Conservation (phyloP, 2,888 invertebrate genomes). For the Cephus rjabovi region DNA sequence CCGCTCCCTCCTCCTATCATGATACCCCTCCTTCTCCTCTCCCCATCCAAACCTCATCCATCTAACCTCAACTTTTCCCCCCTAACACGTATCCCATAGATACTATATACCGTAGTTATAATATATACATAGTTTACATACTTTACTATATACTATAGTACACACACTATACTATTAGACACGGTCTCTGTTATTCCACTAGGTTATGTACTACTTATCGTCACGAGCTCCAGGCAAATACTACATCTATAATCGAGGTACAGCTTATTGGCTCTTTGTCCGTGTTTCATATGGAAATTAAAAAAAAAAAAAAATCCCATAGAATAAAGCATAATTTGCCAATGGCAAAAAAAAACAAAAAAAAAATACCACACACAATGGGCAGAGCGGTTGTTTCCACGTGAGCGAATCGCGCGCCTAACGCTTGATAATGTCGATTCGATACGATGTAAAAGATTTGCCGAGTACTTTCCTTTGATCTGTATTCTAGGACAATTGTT, state of each 20-base stretch:
- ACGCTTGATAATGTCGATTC: no score
- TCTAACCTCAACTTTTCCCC: conserved; percentile 12
- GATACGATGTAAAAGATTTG: neutral
- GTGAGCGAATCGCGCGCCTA: conserved; percentile 20
- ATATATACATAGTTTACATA: no score
- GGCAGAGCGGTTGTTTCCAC: conserved; percentile 27
- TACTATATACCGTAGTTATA: neutral
- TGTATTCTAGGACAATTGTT: no score
- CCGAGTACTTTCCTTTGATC: neutral
- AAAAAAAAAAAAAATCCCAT: conserved; percentile 10
- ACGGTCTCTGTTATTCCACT: neutral
- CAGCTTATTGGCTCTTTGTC: conserved; percentile 26
- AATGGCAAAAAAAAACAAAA: conserved; percentile 20
- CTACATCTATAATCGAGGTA: conserved; percentile 21
- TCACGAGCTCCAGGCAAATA: conserved; percentile 29
- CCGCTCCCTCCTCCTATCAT: conserved; percentile 5
- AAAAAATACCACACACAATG: conserved; percentile 29
- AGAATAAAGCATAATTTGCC: conserved; percentile 18
- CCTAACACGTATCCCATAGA: conserved; percentile 18
- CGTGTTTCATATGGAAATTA: conserved; percentile 9
- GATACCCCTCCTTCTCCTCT: conserved; percentile 22
- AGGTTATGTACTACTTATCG: conserved; percentile 31
- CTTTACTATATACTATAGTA: neutral
- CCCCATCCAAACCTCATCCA: conserved; percentile 9
- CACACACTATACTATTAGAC: neutral